A percentile compares a stretch with the other conserved stretches of the same genome.
Conservation (phyloP, 2,888 invertebrate genomes). For the Caenorhabditis angaria region DNA sequence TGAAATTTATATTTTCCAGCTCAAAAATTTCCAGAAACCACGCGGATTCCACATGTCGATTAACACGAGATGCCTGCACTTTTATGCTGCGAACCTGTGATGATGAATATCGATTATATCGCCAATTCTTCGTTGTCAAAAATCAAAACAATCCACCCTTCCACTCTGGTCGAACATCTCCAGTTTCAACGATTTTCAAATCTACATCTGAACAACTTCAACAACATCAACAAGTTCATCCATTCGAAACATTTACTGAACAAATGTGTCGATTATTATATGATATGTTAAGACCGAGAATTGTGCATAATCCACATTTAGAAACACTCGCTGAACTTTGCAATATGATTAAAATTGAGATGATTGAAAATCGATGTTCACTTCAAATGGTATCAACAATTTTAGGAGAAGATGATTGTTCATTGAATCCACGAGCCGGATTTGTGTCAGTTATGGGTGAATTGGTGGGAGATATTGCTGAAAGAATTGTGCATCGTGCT, state of each 20-base stretch:
- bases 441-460: constrained; percentile 69
- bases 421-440: constrained; percentile 67
- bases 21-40: constrained; percentile 56
- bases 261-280: constrained; percentile 76
- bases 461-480: constrained; percentile 84
- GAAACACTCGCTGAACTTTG: constrained; percentile 97
- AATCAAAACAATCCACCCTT: constrained; percentile 3
- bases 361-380: constrained; percentile 71
- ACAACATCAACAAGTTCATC: constrained; percentile 40
- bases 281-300: constrained; percentile 88
- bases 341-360: constrained; percentile 83
- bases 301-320: constrained; percentile 94
- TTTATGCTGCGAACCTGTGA: constrained; percentile 91
- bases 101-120: constrained; percentile 90
- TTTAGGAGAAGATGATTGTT: constrained; percentile 35
- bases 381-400: constrained; percentile 46
- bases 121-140: constrained; percentile 83
- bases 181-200: constrained; percentile 23
- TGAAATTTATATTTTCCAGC: too few relatives aligned
- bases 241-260: constrained; percentile 65
- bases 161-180: constrained; percentile 17
- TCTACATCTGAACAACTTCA: constrained; percentile 22
- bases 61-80: constrained; percentile 84
- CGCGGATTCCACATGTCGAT: constrained; percentile 63
- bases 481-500: constrained; percentile 85